Evolutionary conservation across 1,140 invertebrate species (phyloP), one percentile per base, ranked within the genome.

Genomic region (Aricia agestis): DNA sequence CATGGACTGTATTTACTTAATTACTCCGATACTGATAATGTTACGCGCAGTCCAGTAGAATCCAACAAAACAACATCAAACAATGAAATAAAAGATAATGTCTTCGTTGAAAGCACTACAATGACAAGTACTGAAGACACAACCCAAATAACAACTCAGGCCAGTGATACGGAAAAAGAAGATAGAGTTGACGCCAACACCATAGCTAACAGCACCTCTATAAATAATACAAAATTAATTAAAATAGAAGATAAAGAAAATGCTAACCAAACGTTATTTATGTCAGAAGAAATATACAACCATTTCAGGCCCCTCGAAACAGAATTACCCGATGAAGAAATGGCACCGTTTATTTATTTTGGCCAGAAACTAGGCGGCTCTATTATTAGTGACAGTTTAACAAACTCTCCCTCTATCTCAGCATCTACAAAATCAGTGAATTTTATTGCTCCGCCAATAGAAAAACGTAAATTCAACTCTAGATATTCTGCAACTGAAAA

Each of bases 311-410:
- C 93, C 0, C 89, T 94, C 7, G 94, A 94, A 81, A 89, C 92
- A 11, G 93, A 94, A 78, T 84, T 94, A 59, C 93, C 93, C 0
- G 92, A 93, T 41, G 94, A 95, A 79, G 94, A 95, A 74, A 93
- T 95, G 89, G 93, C 94, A 63, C 94, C 95, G 52, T 95, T 95
- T 83, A 86, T 95, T n/a, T 94, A 93, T 74, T 95, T 95, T 82
- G 95, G 95, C 0, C 93, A 95, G 79, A 95, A 95, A 79, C 71
- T 95, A n/a, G 91, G 86, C 0, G 84, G 88, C 10, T 82, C 71
- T 59, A 71, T 76, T n/a, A 87, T 91, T 32, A 87, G 71, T 72
- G 90, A 92, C 72, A 89, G 90, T 75, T 82, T 91, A 7, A 91
- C 87, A 10, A 83, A 90, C 74, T 91, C 86, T 5, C 88, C 88